Evolutionary conservation across 2,888 invertebrate genomes (phyloP), one percentile per base, ranked within the genome.

Genomic region (Leptopilina drosophilae): DNA sequence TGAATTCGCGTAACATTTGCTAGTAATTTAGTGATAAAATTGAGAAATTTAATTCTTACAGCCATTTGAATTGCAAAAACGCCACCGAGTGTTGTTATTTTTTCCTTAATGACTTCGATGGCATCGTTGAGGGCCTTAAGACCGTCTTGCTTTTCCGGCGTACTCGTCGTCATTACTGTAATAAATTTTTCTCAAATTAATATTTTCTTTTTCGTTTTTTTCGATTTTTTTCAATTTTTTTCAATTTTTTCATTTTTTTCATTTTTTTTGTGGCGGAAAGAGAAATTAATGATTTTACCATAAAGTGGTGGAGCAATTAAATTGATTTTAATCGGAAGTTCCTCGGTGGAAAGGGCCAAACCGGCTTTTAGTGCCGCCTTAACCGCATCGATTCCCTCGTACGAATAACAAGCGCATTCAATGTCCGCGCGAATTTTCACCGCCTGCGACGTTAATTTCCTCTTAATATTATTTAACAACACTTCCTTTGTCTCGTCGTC

Each of bases 341-440:
- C 98, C 86, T 96, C 96, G 0, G 98, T 98, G 5, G 99, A 98
- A 77, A 98, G 93, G 64, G 96, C 95, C 59, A 99, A 94, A 1
- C 99, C 99, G 83, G 97, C 94, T 91, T 95, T 96, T 64, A 99
- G 93, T 0, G 99, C 98, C 65, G 96, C 94, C 91, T 99, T 98
- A 0, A 99, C 99, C 5, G 99, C 99, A 93, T 99, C 99, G 84
- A 99, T 99, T 46, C 99, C 99, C 92, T 99, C 99, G 89, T 99
- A 99, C 1, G 97, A 97, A 88, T 98, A 98, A 92, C 98, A 98
- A 0, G 97, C 96, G 85, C 98, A 98, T 92, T 98, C 97, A 87
- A 98, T 96, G 92, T 97, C 97, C 14, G 98, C 96, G 84, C 98
- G 94, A 83, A 98, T 98, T 93, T 98, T 98, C 0, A 98, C 97